Evolutionary conservation across 2,888 invertebrate species (phyloP).

Genomic region (Syrista parreyssii): DNA sequence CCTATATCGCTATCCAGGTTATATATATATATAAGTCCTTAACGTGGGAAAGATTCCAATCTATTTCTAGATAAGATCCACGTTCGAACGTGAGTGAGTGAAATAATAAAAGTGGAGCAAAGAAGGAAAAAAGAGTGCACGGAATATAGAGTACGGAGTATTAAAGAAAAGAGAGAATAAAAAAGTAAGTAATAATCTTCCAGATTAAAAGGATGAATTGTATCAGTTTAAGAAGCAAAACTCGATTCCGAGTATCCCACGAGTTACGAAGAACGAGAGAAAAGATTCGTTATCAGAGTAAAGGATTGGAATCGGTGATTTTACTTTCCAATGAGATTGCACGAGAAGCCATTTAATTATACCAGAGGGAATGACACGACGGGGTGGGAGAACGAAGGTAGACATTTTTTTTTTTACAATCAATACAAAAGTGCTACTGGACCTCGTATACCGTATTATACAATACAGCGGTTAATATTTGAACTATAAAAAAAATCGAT

Average conservation of each 20-base stretch:
- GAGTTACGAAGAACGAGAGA: no score
- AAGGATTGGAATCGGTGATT: neutral
- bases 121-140: neutral
- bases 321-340: neutral
- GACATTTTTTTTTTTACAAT: neutral
- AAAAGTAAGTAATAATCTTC: conserved; percentile 8
- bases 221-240: neutral
- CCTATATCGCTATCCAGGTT: no score
- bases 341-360: neutral
- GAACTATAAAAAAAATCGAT: neutral
- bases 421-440: neutral
- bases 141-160: neutral
- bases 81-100: neutral
- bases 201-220: conserved; percentile 9
- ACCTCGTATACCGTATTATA: neutral
- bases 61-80: neutral
- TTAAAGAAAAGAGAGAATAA: neutral
- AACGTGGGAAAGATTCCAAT: neutral
- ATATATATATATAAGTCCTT: neutral
- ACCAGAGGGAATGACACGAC: neutral
- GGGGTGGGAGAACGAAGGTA: neutral
- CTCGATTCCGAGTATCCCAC: neutral
- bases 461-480: neutral
- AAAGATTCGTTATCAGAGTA: neutral
- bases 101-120: neutral